Percentiles rank a stretch among this genome's conserved stretches.
These are phyloP conservation scores for Periophthalmus modestus DNA, from an alignment of 2,113 vertebrate species.

Conservation along the genomic window DNA sequence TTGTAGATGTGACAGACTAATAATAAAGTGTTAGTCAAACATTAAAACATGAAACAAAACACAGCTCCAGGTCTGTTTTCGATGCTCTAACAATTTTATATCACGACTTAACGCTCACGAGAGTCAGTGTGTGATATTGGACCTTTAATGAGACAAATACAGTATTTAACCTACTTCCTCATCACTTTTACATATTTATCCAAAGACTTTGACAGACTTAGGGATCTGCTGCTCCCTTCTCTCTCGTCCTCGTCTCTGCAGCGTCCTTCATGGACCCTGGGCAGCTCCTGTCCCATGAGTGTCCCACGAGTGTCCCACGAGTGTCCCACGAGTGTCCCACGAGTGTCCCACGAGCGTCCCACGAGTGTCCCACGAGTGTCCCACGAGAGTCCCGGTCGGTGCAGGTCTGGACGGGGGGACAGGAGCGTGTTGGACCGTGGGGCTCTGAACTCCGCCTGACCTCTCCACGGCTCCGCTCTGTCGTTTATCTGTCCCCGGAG, in stretches of 20 bases:
- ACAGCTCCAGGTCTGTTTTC: too few relatives aligned
- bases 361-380: too few relatives aligned
- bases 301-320: too few relatives aligned
- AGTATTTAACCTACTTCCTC: too few relatives aligned
- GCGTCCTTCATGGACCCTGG: slow-evolving; percentile 8
- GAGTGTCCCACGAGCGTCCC: too few relatives aligned
- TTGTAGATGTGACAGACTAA: too few relatives aligned
- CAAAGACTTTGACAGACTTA: neutral
- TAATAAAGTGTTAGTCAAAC: too few relatives aligned
- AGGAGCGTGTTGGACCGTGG: slow-evolving; percentile 19
- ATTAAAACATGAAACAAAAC: too few relatives aligned
- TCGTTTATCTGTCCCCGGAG: slow-evolving; percentile 58
- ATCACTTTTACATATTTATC: neutral
- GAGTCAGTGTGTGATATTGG: neutral
- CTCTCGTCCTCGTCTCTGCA: neutral
- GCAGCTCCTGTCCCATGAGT: neutral
- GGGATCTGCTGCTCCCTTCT: too few relatives aligned
- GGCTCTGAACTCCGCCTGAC: slow-evolving; percentile 57
- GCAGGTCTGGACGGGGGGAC: slow-evolving; percentile 13
- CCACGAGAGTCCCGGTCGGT: neutral
- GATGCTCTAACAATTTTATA: too few relatives aligned
- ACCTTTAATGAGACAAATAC: neutral
- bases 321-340: too few relatives aligned
- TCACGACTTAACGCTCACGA: too few relatives aligned
- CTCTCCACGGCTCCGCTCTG: slow-evolving; percentile 46